phyloP scores from a whole-genome alignment of 2,113 vertebrate species.

The Mus spicilegus region DNA sequence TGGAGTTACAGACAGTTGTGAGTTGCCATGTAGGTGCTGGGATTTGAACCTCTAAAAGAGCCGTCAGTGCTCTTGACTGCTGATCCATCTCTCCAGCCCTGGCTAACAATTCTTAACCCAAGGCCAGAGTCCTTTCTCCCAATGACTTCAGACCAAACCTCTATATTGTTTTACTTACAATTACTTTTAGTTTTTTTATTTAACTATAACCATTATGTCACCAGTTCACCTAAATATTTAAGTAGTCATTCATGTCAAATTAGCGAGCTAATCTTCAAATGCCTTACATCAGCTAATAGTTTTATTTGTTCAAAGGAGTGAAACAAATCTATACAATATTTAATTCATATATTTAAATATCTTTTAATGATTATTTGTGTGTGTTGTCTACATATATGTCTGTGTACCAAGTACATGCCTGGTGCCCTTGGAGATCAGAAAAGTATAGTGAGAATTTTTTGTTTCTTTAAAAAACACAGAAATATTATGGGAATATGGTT shows the following conservation, averaged over 20 bases:
- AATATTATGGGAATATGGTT: too few species aligned
- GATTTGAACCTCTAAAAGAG: not conserved
- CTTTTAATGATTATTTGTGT: not conserved
- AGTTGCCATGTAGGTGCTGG: not conserved
- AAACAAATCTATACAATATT: not conserved
- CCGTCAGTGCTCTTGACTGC: not conserved
- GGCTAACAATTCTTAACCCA: not conserved
- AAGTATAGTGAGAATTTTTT: too few species aligned
- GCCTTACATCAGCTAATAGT: not conserved
- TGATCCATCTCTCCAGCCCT: not conserved
- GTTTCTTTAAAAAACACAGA: too few species aligned
- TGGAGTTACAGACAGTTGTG: not conserved
- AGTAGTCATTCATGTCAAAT: not conserved
- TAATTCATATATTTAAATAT: not conserved
- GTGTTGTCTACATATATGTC: not conserved
- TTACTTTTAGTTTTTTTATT: slow-evolving; percentile 20
- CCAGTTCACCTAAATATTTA: not conserved
- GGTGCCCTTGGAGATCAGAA: not conserved
- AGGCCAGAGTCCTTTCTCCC: not conserved
- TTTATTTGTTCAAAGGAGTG: not conserved
- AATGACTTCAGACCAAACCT: slow-evolving; percentile 15
- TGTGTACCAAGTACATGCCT: not conserved
- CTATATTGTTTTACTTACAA: not conserved
- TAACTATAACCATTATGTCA: not conserved
- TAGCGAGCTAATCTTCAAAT: not conserved